phyloP scores from a whole-genome alignment of 2,113 vertebrate species.

The Aplodontia rufa region DNA sequence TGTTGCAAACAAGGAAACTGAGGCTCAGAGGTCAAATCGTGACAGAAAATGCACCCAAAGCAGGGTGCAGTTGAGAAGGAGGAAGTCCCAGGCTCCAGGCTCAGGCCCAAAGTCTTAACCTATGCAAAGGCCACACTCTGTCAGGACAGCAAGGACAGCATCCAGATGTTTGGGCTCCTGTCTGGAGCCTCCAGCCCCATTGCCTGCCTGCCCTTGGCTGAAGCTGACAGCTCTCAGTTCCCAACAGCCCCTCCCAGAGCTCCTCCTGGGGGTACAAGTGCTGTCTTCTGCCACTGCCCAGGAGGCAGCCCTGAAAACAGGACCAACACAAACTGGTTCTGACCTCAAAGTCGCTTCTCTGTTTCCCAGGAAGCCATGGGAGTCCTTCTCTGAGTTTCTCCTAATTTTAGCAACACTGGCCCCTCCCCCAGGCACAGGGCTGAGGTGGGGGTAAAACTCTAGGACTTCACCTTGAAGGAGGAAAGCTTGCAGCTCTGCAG shows the following conservation, averaged over 20 bases:
- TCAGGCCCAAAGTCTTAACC: background rate
- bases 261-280: background rate
- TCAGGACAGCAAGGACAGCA: background rate
- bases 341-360: background rate
- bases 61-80: background rate
- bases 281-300: background rate
- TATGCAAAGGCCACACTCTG: background rate
- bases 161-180: background rate
- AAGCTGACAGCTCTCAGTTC: background rate
- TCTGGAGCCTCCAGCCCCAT: background rate
- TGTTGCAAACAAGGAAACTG: background rate
- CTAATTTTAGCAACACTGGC: conserved; percentile 76
- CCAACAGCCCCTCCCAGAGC: background rate
- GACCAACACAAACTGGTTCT: background rate
- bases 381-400: conserved; percentile 70
- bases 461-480: background rate
- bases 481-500: background rate
- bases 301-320: background rate
- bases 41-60: background rate
- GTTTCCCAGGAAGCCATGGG: conserved; percentile 60
- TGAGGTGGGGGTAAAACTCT: background rate
- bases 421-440: conserved; percentile 38
- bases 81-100: background rate
- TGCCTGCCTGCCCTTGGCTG: background rate
- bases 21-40: background rate